A percentile compares a stretch with the other conserved stretches of the same genome.
phyloP scores from a whole-genome alignment of 2,888 invertebrate genomes.

The Nephrotoma guestfalica region DNA sequence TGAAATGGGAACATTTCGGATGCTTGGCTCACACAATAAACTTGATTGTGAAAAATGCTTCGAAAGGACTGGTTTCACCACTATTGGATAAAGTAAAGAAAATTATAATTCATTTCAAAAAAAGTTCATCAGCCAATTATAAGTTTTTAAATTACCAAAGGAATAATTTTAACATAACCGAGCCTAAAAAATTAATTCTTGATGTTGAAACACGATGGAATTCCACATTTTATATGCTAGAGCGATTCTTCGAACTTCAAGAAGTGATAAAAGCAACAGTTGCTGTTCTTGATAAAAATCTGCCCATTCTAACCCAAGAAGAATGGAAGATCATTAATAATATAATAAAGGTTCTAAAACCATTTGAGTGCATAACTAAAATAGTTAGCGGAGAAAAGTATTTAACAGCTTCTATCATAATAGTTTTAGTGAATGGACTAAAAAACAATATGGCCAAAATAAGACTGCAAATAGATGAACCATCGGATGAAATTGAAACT shows the following conservation, averaged over 20 bases:
- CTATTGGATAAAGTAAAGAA: conserved; percentile 9
- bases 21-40: conserved; percentile 14
- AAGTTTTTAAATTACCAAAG: conserved; percentile 21
- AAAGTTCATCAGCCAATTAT: conserved; percentile 14
- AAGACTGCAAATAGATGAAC: not conserved
- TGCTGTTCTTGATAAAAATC: not conserved
- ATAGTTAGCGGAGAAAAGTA: conserved; percentile 15
- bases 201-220: conserved; percentile 2
- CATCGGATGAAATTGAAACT: not conserved
- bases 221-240: conserved; percentile 1
- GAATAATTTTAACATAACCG: not conserved
- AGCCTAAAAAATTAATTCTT: not conserved
- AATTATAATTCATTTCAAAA: conserved; percentile 15
- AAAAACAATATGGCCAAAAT: not conserved
- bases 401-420: conserved; percentile 13
- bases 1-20: conserved; percentile 14
- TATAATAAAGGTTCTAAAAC: conserved; percentile 13
- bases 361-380: conserved; percentile 15
- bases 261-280: not conserved
- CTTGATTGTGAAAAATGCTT: conserved; percentile 11
- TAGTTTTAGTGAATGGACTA: conserved; percentile 14
- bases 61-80: conserved; percentile 7
- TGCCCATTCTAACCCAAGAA: conserved; percentile 7
- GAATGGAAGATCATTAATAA: conserved; percentile 14
- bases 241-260: not conserved